A percentile compares a stretch with the other conserved stretches of the same genome.
These are phyloP conservation scores for Beaufortia kweichowensis DNA, from an alignment of 2,113 vertebrate genomes.

Conservation along the genomic window DNA sequence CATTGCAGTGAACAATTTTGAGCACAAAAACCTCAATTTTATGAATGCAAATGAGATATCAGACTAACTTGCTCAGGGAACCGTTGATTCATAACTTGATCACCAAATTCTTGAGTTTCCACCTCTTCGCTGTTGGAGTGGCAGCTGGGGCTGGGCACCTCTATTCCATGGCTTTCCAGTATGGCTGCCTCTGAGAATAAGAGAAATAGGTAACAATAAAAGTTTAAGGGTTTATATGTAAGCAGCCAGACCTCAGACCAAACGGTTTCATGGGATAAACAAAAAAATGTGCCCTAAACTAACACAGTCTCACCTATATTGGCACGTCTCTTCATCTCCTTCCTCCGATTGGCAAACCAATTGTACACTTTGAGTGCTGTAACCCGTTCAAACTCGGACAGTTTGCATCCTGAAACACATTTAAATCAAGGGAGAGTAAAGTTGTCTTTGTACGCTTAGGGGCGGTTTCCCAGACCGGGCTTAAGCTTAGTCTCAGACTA, in stretches of 20 bases:
- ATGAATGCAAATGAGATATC: background rate
- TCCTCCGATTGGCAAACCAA: constrained; percentile 82
- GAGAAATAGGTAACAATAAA: background rate
- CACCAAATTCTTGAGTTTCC: constrained; percentile 75
- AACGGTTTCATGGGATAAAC: no score
- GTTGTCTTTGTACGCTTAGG: no score
- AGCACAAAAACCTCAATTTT: background rate
- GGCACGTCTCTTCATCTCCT: constrained; percentile 83
- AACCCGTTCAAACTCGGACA: constrained; percentile 81
- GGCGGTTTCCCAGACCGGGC: no score
- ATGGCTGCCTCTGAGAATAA: constrained; percentile 79
- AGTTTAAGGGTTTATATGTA: background rate
- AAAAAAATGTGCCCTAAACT: no score
- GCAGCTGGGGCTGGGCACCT: constrained; percentile 80
- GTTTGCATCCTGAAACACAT: constrained; percentile 71
- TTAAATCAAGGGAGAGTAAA: background rate
- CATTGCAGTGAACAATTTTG: background rate
- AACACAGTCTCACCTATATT: constrained; percentile 73
- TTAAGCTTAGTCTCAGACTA: no score
- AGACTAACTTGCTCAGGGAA: constrained; percentile 66
- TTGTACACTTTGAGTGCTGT: constrained; percentile 83
- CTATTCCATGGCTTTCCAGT: constrained; percentile 81
- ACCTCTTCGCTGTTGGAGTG: constrained; percentile 79
- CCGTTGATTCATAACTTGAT: constrained; percentile 73
- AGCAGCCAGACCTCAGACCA: no score